phyloP scores from a whole-genome alignment of 2,113 vertebrate genomes.

The Rhinoptilus africanus region DNA sequence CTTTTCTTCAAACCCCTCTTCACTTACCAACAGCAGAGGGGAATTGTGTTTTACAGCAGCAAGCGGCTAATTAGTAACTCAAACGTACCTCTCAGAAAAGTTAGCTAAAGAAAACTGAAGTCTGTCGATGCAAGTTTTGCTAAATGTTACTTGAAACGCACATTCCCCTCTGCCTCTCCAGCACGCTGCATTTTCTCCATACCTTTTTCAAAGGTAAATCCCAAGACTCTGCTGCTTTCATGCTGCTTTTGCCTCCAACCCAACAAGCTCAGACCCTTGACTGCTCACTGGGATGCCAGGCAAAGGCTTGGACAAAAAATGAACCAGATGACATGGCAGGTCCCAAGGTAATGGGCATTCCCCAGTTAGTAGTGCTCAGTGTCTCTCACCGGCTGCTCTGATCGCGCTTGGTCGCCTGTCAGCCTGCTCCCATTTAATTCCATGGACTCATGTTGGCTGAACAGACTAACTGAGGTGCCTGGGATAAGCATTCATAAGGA shows the following conservation, averaged over 20 bases:
- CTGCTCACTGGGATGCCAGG: neutral
- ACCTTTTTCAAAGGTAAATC: neutral
- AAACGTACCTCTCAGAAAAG: neutral
- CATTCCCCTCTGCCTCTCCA: neutral
- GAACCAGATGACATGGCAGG: fast-evolving
- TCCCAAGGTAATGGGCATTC: neutral
- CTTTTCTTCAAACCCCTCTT: neutral
- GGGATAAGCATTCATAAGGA: neutral
- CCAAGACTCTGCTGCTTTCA: neutral
- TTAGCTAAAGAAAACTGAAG: neutral
- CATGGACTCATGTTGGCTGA: neutral
- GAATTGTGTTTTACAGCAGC: neutral
- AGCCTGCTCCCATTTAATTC: fast-evolving
- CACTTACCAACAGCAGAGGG: neutral
- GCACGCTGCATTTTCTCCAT: neutral
- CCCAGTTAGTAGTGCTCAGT: neutral
- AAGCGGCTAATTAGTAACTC: neutral
- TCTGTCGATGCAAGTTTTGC: neutral
- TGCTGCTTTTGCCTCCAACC: neutral
- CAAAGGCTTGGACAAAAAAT: neutral
- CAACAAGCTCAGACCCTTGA: neutral
- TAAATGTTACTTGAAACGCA: neutral
- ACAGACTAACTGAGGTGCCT: neutral
- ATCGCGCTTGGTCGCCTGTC: fast-evolving
- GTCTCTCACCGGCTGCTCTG: fast-evolving